These are phyloP conservation scores for Patiria pectinifera DNA, from an alignment of 53 echinoderm and acorn worm species.

Conservation along the genomic window DNA sequence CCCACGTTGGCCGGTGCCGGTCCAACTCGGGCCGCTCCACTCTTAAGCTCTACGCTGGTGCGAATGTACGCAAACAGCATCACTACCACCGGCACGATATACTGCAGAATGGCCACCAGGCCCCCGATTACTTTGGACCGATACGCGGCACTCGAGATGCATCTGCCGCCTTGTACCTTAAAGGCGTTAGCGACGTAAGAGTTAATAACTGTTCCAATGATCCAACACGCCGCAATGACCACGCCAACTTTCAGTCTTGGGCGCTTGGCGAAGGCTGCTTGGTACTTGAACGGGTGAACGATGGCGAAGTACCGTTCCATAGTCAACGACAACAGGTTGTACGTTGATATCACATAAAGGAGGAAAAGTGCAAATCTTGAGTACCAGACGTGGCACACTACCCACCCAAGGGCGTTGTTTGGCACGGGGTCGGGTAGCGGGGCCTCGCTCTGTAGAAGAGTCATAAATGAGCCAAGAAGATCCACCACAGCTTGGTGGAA, in stretches of 20 bases:
- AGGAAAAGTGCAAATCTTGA: slow-evolving; percentile 75
- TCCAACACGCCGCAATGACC: slow-evolving; percentile 27
- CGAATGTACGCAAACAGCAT: slow-evolving; percentile 76
- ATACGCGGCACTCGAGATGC: too few species aligned
- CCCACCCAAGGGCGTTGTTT: slow-evolving; percentile 47
- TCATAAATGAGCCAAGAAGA: slow-evolving; percentile 74
- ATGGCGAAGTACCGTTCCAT: slow-evolving; percentile 48
- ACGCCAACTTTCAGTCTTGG: neutral
- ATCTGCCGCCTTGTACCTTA: too few species aligned
- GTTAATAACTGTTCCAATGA: too few species aligned
- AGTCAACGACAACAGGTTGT: slow-evolving; percentile 8
- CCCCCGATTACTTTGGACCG: slow-evolving; percentile 33
- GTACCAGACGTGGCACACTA: slow-evolving; percentile 87
- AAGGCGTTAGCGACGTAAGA: too few species aligned
- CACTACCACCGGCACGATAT: slow-evolving; percentile 72
- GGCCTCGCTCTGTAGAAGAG: too few species aligned
- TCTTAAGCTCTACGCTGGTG: too few species aligned
- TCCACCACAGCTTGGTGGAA: slow-evolving; percentile 86
- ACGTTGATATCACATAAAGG: slow-evolving; percentile 72
- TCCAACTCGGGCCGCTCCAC: slow-evolving; percentile 12
- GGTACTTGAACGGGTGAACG: slow-evolving; percentile 40
- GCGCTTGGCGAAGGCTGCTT: neutral
- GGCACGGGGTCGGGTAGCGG: slow-evolving; percentile 15
- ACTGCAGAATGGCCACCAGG: slow-evolving; percentile 71
- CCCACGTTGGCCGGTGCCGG: neutral